Conservation (phyloP, 2,888 invertebrate genomes). For the Apotomis capreana region DNA sequence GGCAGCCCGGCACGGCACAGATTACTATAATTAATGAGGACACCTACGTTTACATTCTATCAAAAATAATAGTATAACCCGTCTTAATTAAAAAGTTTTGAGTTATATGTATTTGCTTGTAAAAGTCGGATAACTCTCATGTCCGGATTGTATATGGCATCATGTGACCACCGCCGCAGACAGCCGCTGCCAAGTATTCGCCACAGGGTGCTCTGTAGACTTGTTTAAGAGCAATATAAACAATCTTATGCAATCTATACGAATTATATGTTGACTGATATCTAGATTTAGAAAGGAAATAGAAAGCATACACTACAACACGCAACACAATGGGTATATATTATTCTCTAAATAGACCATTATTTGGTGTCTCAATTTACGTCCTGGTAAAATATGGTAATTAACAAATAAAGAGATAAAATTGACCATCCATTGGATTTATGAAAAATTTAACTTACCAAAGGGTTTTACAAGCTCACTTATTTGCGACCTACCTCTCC, state of each 20-base stretch:
- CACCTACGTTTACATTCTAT: constrained; percentile 59
- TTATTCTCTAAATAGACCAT: background rate
- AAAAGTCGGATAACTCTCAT: background rate
- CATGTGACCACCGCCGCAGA: constrained; percentile 20
- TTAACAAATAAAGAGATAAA: too few species aligned
- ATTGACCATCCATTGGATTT: too few species aligned
- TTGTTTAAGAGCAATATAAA: constrained; percentile 9
- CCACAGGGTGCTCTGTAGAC: background rate
- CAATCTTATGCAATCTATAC: constrained; percentile 4
- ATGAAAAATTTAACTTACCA: too few species aligned
- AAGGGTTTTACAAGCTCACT: too few species aligned
- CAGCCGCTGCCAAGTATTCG: constrained; percentile 31
- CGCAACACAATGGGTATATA: background rate
- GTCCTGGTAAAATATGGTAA: too few species aligned
- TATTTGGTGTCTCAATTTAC: too few species aligned
- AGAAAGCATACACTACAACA: background rate
- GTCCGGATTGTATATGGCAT: constrained; percentile 1
- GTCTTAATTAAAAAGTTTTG: constrained; percentile 4
- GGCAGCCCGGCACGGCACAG: constrained; percentile 46
- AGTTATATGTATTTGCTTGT: background rate
- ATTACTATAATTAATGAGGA: constrained; percentile 50
- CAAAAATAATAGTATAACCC: constrained; percentile 54
- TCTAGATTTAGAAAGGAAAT: constrained; percentile 8
- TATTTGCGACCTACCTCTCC: too few species aligned
- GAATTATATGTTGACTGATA: background rate